A percentile compares a stretch with the other conserved stretches of the same genome.
Evolutionary conservation across 1,140 invertebrate genomes (phyloP).

Genomic region (Scaptomyza pallida): DNA sequence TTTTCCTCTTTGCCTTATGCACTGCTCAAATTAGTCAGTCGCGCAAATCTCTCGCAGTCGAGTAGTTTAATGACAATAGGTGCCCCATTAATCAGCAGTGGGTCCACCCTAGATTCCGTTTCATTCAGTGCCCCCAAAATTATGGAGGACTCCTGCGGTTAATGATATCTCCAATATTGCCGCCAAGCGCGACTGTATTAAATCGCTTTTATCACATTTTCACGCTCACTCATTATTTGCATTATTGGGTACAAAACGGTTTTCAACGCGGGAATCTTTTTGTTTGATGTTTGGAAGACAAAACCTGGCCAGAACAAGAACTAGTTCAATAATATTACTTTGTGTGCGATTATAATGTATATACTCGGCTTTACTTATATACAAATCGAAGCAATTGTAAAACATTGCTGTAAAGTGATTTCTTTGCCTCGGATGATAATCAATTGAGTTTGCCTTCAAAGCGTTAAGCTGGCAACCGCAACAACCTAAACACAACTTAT

Average conservation of each 20-base stretch:
- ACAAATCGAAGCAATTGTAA: too few species aligned
- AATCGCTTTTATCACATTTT: slow-evolving; percentile 7
- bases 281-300: too few species aligned
- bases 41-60: slow-evolving; percentile 34
- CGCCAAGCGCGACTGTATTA: slow-evolving; percentile 4
- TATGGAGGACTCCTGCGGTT: slow-evolving; percentile 30
- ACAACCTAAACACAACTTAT: slow-evolving; percentile 17
- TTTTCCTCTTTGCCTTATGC: slow-evolving; percentile 1
- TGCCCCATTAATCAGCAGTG: slow-evolving; percentile 36
- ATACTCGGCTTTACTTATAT: too few species aligned
- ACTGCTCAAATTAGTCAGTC: slow-evolving; percentile 43
- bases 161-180: slow-evolving; percentile 20
- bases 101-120: slow-evolving; percentile 3
- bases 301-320: too few species aligned
- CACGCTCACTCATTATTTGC: slow-evolving; percentile 1
- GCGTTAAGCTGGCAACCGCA: slow-evolving; percentile 3
- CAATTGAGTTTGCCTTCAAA: background rate
- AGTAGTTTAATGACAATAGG: slow-evolving; percentile 35
- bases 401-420: too few species aligned
- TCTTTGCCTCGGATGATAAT: too few species aligned
- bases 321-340: too few species aligned
- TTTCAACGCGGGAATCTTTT: slow-evolving; percentile 10
- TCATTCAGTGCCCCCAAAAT: too few species aligned
- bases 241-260: slow-evolving; percentile 6
- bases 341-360: too few species aligned